Conservation (phyloP, 2,888 invertebrate species). For the Diloba caeruleocephala region DNA sequence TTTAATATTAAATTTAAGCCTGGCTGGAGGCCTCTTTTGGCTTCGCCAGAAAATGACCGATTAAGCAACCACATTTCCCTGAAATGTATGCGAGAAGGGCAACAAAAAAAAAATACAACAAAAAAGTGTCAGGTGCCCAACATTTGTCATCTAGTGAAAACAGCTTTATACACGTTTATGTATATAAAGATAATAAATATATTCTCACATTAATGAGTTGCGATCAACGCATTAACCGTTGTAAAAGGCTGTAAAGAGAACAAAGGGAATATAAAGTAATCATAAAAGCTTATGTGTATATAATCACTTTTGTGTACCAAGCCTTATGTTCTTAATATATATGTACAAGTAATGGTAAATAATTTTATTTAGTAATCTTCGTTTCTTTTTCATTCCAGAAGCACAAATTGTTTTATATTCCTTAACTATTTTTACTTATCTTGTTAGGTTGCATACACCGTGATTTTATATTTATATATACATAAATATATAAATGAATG, state of each 20-base stretch:
- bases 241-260: conserved; percentile 32
- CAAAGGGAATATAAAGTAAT: conserved; percentile 37
- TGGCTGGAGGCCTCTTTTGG: no score
- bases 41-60: no score
- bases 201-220: conserved; percentile 16
- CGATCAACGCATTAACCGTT: conserved; percentile 33
- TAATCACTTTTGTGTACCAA: conserved; percentile 35
- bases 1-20: no score
- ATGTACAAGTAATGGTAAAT: conserved; percentile 8
- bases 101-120: no score
- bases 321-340: conserved; percentile 5
- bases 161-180: conserved; percentile 11
- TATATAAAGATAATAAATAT: conserved; percentile 28
- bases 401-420: conserved; percentile 25
- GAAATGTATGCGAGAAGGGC: no score
- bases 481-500: no score
- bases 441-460: no score
- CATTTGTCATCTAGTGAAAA: no score
- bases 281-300: conserved; percentile 27
- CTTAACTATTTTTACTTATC: no score
- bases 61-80: no score
- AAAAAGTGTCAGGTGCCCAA: no score
- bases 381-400: conserved; percentile 6
- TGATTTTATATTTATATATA: no score
- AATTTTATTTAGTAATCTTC: conserved; percentile 17